Base-by-base conservation (phyloP, 1,140 invertebrate species). In the Drepana arcuata region DNA sequence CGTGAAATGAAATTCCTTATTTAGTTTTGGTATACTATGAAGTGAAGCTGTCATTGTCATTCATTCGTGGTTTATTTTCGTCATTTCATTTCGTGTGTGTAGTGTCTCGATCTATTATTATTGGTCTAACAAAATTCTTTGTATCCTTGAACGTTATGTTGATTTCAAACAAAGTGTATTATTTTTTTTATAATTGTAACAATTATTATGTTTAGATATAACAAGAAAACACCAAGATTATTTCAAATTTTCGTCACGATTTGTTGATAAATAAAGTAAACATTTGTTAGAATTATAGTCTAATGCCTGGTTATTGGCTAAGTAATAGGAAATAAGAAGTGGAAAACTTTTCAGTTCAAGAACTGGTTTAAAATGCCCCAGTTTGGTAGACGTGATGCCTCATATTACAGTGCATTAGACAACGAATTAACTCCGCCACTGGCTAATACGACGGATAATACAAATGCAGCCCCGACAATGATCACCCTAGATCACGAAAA, bases 61-160 rank as follows among this genome's bases (percentile, higher is more conserved):
- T 50, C 38, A 16, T 51, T 55, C 24, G 35, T 65, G 58, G 64
- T 78, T 78, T 78, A 78, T 78, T 78, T 78, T 78, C 73, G 70
- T 73, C 69, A 58, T 74, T 74, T 71, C 55, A 50, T 59, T 67
- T 58, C n/a, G 52, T 68, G 53, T 56, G n/a, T n/a, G n/a, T n/a
- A n/a, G n/a, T 71, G 53, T 65, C 68, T 69, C 41, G 60, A 44
- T 54, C 37, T 61, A n/a, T 43, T 50, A 56, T 35, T 54, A 31
- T 62, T 55, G 27, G 42, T 46, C 43, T 54, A 64, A 54, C 49
- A 56, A 77, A 75, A 74, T 70, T 73, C 53, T 59, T 64, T 60
- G 72, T 75, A 71, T 73, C 61, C 57, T 65, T 71, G 59, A 68
- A 62, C n/a, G n/a, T n/a, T n/a, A n/a, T n/a, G n/a, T n/a, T n/a